A percentile compares a stretch with the other conserved stretches of the same genome.
These are phyloP conservation scores for Trachelus iudaicus DNA, from an alignment of 2,888 invertebrate species.

Conservation along the genomic window DNA sequence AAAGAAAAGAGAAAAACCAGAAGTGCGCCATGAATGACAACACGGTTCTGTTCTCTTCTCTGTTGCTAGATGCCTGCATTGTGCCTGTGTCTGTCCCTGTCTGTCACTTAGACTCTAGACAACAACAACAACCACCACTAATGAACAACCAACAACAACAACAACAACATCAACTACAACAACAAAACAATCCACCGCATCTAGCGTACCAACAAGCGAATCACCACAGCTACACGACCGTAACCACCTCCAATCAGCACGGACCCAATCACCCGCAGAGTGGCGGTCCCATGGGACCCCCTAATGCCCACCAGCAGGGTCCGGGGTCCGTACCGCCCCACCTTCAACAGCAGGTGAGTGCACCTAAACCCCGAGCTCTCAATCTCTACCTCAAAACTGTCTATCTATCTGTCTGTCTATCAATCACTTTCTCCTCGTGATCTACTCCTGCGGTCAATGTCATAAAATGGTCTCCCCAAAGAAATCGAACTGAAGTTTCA, in stretches of 20 bases:
- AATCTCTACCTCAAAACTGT: not conserved
- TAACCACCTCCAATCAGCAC: constrained; percentile 64
- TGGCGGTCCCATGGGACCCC: constrained; percentile 51
- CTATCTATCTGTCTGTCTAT: not conserved
- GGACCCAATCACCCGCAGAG: constrained; percentile 54
- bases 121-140: constrained; percentile 60
- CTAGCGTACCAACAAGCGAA: constrained; percentile 67
- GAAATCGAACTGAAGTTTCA: not conserved
- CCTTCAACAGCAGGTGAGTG: constrained; percentile 65
- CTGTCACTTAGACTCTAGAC: constrained; percentile 67
- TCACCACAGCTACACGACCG: constrained; percentile 66
- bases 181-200: constrained; percentile 67
- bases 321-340: constrained; percentile 57
- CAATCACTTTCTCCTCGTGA: not conserved
- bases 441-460: not conserved
- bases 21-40: constrained; percentile 65
- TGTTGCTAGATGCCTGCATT: constrained; percentile 94
- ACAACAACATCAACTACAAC: constrained; percentile 52
- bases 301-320: constrained; percentile 60
- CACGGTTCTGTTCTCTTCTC: constrained; percentile 74
- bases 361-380: constrained; percentile 12
- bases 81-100: constrained; percentile 67
- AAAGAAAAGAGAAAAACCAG: constrained; percentile 26
- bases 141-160: constrained; percentile 53
- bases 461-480: not conserved